A percentile compares a stretch with the other conserved stretches of the same genome.
Conservation (phyloP, 1,140 invertebrate genomes). For the Pararge aegeria region DNA sequence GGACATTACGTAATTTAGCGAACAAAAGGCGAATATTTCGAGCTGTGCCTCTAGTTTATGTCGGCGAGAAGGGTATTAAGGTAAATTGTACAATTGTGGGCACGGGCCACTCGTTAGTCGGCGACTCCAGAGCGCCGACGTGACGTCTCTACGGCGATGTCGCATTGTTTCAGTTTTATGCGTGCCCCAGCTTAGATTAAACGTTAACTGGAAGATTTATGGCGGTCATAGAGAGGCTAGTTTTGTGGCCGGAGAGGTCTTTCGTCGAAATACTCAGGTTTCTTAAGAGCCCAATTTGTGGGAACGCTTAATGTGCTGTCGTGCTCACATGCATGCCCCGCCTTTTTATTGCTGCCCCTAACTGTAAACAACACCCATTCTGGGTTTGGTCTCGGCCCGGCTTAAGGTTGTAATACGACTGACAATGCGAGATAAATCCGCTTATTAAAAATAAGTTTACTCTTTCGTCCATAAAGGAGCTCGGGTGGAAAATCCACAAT, state of each 20-base stretch:
- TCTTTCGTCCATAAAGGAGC: constrained; percentile 5
- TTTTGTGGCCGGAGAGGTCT: constrained; percentile 55
- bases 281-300: constrained; percentile 75
- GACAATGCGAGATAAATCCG: constrained; percentile 13
- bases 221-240: constrained; percentile 62
- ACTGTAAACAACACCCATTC: constrained; percentile 76
- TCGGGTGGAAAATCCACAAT: constrained; percentile 7
- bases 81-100: constrained; percentile 74
- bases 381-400: constrained; percentile 42
- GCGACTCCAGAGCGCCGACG: constrained; percentile 38
- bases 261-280: constrained; percentile 68
- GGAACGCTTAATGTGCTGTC: constrained; percentile 63
- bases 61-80: constrained; percentile 64
- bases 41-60: constrained; percentile 63
- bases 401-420: constrained; percentile 20
- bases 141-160: constrained; percentile 58
- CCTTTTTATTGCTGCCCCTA: constrained; percentile 74
- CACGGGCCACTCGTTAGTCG: constrained; percentile 73
- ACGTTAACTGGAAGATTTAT: constrained; percentile 70
- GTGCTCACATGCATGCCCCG: constrained; percentile 64
- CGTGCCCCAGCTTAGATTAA: constrained; percentile 67
- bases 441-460: constrained; percentile 18
- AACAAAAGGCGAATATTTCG: constrained; percentile 63
- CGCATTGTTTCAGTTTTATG: constrained; percentile 75
- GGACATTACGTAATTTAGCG: constrained; percentile 62